Evolutionary conservation across 2,797 vertebrate species (phyloP), one percentile per base, ranked within the genome.

Genomic region (Denticeps clupeoides): DNA sequence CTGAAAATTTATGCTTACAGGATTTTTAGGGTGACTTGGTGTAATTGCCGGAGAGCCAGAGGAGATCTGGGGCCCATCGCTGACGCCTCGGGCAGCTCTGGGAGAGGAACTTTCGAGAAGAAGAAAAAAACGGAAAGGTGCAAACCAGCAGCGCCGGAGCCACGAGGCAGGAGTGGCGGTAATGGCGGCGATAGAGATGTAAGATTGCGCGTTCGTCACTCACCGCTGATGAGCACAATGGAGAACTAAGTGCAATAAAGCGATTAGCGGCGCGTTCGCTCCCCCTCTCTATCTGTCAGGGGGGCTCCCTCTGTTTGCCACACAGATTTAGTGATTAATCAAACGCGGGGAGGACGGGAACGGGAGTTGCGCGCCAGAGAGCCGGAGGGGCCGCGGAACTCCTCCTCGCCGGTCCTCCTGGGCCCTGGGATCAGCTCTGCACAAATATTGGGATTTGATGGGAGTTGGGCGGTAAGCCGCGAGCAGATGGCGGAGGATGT

Each of bases 401-500:
- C 64, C 57, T 59, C 61, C 58, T 76, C 68, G 62, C 56, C 63
- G 71, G 19, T 41, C 54, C 57, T 56, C 52, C 15, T 33, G 57
- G 51, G 52, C 45, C 42, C 48, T 7, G 59, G 29, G 63, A 90
- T 91, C 87, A 90, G 79, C 73, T 72, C 78, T 85, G 78, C 63
- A 85, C 88, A 93, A 93, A 89, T 87, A 90, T 56, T 78, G 83
- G 83, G 89, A 89, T 87, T 89, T 85, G 79, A 87, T 81, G 80
- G 78, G 26, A 83, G 82, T 80, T 71, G 79, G 82, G 83, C 70
- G 45, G 76, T 78, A 74, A 83, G 80, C 78, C 79, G 81, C 26
- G 70, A 96, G 87, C 94, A 98, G 91, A 95, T 93, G 94, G 91
- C 81, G 78, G 72, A 81, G 85, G 89, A 90, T 88, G 86, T 86